Percentiles rank a stretch among this genome's conserved stretches.
Evolutionary conservation across 2,888 invertebrate genomes (phyloP).

Genomic region (Lycaena phlaeas): DNA sequence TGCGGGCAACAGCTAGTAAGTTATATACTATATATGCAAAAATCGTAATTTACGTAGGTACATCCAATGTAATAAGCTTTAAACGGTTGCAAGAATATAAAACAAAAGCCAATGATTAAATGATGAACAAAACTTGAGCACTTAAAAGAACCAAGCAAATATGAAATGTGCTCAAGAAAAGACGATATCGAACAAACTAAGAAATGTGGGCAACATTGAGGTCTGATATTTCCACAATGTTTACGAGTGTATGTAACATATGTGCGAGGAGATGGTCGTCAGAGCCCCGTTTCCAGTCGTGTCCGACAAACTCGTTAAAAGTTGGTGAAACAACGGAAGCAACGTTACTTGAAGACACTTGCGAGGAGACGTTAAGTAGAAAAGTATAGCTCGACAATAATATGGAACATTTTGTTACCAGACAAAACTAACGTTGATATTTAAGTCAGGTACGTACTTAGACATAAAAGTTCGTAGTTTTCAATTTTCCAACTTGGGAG

Average conservation of each 20-base stretch:
- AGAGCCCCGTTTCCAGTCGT: conserved; percentile 38
- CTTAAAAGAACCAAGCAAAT: too few relatives aligned
- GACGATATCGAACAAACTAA: background rate
- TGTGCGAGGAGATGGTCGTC: conserved; percentile 39
- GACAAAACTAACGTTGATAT: conserved; percentile 42
- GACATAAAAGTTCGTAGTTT: conserved; percentile 14
- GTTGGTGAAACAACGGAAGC: conserved; percentile 63
- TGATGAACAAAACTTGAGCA: too few relatives aligned
- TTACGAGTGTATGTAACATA: conserved; percentile 31
- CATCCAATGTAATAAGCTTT: too few relatives aligned
- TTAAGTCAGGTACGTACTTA: conserved; percentile 36
- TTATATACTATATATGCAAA: too few relatives aligned
- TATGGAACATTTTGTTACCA: conserved; percentile 53
- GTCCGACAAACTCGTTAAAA: conserved; percentile 73
- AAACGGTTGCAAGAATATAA: too few relatives aligned
- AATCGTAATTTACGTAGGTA: too few relatives aligned
- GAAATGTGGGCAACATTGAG: conserved; percentile 1
- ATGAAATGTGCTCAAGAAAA: background rate
- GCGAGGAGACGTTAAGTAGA: conserved; percentile 63
- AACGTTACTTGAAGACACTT: conserved; percentile 58
- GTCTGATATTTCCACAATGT: conserved; percentile 26
- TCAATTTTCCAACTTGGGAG: conserved; percentile 14
- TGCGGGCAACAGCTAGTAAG: too few relatives aligned
- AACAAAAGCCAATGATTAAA: too few relatives aligned
- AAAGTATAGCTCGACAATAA: conserved; percentile 63